Evolutionary conservation across 1,140 invertebrate species (phyloP), one percentile per base, ranked within the genome.

Genomic region (Papilio machaon): DNA sequence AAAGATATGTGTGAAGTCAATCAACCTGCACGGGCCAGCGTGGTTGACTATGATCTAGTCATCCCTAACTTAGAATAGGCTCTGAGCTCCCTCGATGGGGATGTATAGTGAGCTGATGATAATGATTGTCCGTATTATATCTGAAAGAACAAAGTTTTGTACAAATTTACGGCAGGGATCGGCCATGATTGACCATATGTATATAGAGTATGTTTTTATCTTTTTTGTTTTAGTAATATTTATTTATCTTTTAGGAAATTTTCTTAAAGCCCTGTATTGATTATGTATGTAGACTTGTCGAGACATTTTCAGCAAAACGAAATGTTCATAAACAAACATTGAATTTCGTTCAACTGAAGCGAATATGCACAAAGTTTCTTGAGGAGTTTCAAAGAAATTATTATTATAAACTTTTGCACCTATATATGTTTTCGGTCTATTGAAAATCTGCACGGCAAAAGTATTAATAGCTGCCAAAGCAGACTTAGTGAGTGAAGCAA

Each of bases 341-440:
- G 11, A 38, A 70, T 70, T 70, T 15, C 30, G 2, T 38, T 67
- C 30, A 70, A 70, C 64, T 35, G 23, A 64, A 60, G 6, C 58
- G 58, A 38, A 75, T 19, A 64, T 17, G 30, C 2, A 64, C 58
- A 54, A 49, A 79, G 49, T 77, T 77, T 78, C 30, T 49, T 54
- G 73, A 46, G 67, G 70, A 83, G 79, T 83, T 83, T 79, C 74
- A 15, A n/a, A 11, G 15, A 60, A 81, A n/a, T n/a, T n/a, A 74
- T 80, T 80, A 78, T 73, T 78, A 81, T 81, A 81, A 78, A 43
- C 23, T 78, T 47, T 9, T 54, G 60, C 67, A 49, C 30, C 75
- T 74, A 64, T 76, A 58, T 73, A 49, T 30, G 46, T 67, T 35
- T 76, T 75, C 54, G 77, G 17, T 47, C 38, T 47, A 82, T 82